A percentile compares a stretch with the other conserved stretches of the same genome.
Evolutionary conservation across 1,140 invertebrate genomes (phyloP).

Genomic region (Drepana arcuata): DNA sequence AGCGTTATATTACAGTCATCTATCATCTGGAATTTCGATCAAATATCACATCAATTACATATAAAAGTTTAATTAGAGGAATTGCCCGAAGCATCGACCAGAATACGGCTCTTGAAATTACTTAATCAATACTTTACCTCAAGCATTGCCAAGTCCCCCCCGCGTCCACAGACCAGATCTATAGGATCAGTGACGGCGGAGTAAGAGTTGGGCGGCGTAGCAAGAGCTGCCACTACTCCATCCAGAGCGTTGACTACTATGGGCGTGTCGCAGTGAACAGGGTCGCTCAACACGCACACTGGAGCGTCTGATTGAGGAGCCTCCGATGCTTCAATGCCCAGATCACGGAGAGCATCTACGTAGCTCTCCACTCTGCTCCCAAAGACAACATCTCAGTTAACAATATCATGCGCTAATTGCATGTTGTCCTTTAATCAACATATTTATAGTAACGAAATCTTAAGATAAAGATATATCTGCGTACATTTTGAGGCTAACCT

Average conservation of each 20-base stretch:
- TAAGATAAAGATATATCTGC: too few relatives aligned
- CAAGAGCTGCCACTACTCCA: conserved; percentile 80
- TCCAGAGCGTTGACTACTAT: conserved; percentile 72
- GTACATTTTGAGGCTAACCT: too few relatives aligned
- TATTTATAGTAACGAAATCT: too few relatives aligned
- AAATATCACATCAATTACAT: too few relatives aligned
- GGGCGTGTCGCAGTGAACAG: conserved; percentile 74
- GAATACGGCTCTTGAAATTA: too few relatives aligned
- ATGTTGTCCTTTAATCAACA: too few relatives aligned
- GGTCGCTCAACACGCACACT: conserved; percentile 74
- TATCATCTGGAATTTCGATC: too few relatives aligned
- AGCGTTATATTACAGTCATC: too few relatives aligned
- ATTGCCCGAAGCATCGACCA: too few relatives aligned
- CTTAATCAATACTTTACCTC: too few relatives aligned
- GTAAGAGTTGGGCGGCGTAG: conserved; percentile 83
- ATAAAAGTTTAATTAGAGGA: too few relatives aligned
- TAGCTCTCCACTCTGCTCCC: conserved; percentile 63
- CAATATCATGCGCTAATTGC: too few relatives aligned
- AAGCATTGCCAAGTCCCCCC: conserved; percentile 78
- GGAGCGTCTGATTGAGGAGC: conserved; percentile 58
- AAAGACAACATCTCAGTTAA: conserved; percentile 2
- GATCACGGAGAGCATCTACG: conserved; percentile 72
- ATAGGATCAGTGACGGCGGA: conserved; percentile 82
- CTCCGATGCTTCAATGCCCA: conserved; percentile 53
- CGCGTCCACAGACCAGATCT: conserved; percentile 79